Base-by-base conservation (phyloP, 2,113 vertebrate genomes). In the Equus przewalskii region DNA sequence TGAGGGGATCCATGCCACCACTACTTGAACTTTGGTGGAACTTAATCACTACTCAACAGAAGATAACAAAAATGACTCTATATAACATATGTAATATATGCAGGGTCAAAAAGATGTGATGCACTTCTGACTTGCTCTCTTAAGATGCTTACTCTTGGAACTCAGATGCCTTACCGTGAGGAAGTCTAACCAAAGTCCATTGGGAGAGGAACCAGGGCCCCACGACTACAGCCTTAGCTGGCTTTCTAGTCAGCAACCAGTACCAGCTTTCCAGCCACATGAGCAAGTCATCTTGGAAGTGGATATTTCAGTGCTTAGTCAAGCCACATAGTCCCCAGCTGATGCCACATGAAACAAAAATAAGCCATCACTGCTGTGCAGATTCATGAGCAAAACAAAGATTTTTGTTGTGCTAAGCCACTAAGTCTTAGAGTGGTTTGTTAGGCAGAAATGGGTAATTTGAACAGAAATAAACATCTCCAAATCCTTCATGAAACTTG, bases 121-220 rank as follows among this genome's bases (percentile, higher is more conserved):
- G 26, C 8, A 64, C 56, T 58, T 84, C 51, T 89, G 56, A 65
- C 64, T n/a, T 89, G 56, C 11, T 95, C 41, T 80, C 65, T 85
- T 65, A 56, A 92, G 70, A 89, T 51, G 26, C 16, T 84, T 84
- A 83, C 33, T 92, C 54, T 89, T 89, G 64, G 24, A 84, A 44
- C 28, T 54, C 62, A 84, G 21, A 54, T 28, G 28, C 1, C 28
- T 1, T 56, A 58, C 8, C 44, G 19, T 18, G 49, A 54, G 8
- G 51, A 78, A 83, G 54, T 21, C 15, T 33, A 67, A 41, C 19
- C 11, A 73, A 60, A 89, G 19, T 26, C 30, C 5, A 14, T 41
- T 7, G 11, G 15, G 46, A 58, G 3, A 89, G 14, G 18, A 92
- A 46, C 1, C 6, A 65, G 69, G 5, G 24, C 30, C 19, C 49